Percentiles rank a stretch among this genome's conserved stretches.
phyloP scores from a whole-genome alignment of 37 sponge, comb jelly and placozoan genomes.

The Axinella damicornis region DNA sequence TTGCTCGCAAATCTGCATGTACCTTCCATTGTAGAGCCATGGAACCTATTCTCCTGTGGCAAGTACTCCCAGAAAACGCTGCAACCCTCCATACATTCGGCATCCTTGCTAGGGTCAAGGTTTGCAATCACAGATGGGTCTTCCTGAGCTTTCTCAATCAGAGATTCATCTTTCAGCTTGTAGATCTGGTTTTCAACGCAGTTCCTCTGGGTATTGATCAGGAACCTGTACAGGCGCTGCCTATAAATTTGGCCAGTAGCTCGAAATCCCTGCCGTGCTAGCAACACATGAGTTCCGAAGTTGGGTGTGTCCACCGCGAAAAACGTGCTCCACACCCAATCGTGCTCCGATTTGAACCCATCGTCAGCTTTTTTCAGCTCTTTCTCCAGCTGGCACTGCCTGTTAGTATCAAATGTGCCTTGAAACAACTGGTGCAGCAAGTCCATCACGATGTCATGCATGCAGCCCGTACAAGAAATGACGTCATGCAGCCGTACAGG shows the following conservation, averaged over 20 bases:
- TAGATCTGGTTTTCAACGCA: slow-evolving; percentile 8
- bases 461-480: slow-evolving; percentile 27
- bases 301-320: not conserved
- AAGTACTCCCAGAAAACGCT: slow-evolving; percentile 17
- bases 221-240: slow-evolving; percentile 4
- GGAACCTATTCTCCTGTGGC: not conserved
- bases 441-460: too few species aligned
- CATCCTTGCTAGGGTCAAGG: slow-evolving; percentile 1
- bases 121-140: not conserved
- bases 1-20: slow-evolving; percentile 11
- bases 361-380: too few species aligned
- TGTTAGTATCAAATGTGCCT: too few species aligned
- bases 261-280: slow-evolving; percentile 8
- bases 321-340: not conserved
- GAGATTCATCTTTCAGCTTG: slow-evolving; percentile 27
- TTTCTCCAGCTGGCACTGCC: too few species aligned
- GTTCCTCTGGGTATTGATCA: not conserved
- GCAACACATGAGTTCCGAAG: not conserved
- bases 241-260: slow-evolving; percentile 3
- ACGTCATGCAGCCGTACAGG: too few species aligned
- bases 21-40: slow-evolving; percentile 6
- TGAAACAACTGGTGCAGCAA: too few species aligned
- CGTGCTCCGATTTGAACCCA: too few species aligned
- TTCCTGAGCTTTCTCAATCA: not conserved
- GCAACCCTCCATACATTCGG: slow-evolving; percentile 27